Percentiles rank a stretch among this genome's conserved stretches.
Evolutionary conservation across 2,113 vertebrate genomes (phyloP).

Genomic region (Stigmatopora nigra): DNA sequence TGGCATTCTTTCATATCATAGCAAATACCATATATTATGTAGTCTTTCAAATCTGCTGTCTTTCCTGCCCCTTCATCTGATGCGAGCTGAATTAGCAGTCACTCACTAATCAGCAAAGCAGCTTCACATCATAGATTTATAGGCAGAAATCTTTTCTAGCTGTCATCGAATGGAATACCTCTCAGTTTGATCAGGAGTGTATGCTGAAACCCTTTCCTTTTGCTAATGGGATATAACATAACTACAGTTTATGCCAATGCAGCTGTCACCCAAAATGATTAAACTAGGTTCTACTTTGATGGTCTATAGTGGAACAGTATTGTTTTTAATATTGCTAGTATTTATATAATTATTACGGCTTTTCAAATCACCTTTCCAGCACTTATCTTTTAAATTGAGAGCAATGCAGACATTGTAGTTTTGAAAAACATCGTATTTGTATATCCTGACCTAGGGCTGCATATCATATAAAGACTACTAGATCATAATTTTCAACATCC

Average conservation of each 20-base stretch:
- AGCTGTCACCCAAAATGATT: too few relatives aligned
- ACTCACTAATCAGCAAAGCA: conserved; percentile 45
- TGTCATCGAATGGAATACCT: conserved; percentile 36
- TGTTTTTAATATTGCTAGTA: background rate
- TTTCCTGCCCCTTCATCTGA: conserved; percentile 28
- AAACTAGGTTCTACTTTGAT: too few relatives aligned
- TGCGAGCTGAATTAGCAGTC: conserved; percentile 34
- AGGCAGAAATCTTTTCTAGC: conserved; percentile 34
- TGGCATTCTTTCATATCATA: conserved; percentile 24
- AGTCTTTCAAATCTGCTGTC: conserved; percentile 32
- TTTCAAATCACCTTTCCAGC: conserved; percentile 18
- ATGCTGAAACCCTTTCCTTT: too few relatives aligned
- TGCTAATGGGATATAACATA: too few relatives aligned
- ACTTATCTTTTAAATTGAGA: conserved; percentile 22
- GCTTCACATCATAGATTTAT: conserved; percentile 49
- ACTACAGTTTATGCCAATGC: too few relatives aligned
- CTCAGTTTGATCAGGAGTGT: conserved; percentile 17
- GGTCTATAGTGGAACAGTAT: too few relatives aligned
- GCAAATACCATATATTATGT: conserved; percentile 34
- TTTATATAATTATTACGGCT: conserved; percentile 12
- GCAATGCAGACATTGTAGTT: conserved; percentile 12
- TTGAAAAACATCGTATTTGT: conserved; percentile 29
- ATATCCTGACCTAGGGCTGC: conserved; percentile 28
- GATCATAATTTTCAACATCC: conserved; percentile 21
- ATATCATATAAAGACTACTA: conserved; percentile 40